phyloP scores from a whole-genome alignment of 1,140 invertebrate genomes.

The Leguminivora glycinivorella region DNA sequence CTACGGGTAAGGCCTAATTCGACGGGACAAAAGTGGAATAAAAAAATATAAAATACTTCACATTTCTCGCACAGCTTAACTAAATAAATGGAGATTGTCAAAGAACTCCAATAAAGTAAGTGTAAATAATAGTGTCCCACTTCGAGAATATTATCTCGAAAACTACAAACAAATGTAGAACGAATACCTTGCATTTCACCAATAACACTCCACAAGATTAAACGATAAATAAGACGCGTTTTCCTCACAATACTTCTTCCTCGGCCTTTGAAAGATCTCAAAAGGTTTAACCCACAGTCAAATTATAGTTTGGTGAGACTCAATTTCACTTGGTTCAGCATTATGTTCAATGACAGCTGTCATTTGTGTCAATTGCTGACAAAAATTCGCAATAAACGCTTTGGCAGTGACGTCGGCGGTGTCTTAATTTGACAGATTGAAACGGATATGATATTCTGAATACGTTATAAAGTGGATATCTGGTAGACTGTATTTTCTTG shows the following conservation, averaged over 20 bases:
- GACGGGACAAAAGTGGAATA: no score
- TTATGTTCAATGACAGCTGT: conserved; percentile 9
- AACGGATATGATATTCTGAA: not conserved
- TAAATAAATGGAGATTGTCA: no score
- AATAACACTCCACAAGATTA: not conserved
- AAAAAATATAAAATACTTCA: no score
- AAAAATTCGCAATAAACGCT: conserved; percentile 17
- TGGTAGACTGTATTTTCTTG: no score
- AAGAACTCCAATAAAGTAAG: no score
- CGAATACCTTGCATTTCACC: not conserved
- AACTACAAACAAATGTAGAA: not conserved
- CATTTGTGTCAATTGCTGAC: not conserved
- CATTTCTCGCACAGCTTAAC: no score
- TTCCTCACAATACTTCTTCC: not conserved
- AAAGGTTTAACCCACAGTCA: conserved; percentile 8
- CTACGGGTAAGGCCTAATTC: no score
- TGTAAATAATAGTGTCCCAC: no score
- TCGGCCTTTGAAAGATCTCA: not conserved
- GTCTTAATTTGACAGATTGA: conserved; percentile 21
- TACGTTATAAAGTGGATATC: not conserved
- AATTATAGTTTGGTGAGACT: not conserved
- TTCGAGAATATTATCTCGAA: not conserved
- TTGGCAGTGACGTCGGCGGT: conserved; percentile 8
- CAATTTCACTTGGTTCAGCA: conserved; percentile 2
- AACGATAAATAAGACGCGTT: not conserved